phyloP scores from a whole-genome alignment of 2,113 vertebrate genomes.

The Pygoscelis antarcticus region DNA sequence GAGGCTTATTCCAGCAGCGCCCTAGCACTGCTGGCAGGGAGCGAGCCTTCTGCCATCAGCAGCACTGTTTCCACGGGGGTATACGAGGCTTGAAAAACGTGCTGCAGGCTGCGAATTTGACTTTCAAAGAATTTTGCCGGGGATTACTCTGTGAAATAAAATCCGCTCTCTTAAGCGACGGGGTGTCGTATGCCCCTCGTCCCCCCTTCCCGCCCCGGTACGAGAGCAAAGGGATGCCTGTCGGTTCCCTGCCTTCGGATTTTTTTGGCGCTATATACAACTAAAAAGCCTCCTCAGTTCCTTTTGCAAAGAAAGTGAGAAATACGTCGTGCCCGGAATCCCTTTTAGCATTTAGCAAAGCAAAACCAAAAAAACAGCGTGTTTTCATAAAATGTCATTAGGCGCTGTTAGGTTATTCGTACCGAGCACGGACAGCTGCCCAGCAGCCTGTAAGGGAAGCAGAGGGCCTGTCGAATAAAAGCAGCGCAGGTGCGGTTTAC shows the following conservation, averaged over 20 bases:
- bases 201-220: neutral
- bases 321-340: neutral
- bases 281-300: neutral
- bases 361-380: neutral
- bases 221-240: neutral
- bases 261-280: neutral
- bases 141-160: neutral
- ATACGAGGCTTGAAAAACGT: constrained; percentile 4
- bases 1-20: neutral
- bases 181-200: neutral
- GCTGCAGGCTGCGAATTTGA: constrained; percentile 16
- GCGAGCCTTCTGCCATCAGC: constrained; percentile 28
- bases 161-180: neutral
- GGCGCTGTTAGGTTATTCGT: neutral
- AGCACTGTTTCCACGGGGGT: neutral
- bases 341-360: neutral
- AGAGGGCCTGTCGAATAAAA: neutral
- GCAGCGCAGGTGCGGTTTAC: neutral
- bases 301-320: neutral
- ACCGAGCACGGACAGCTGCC: neutral
- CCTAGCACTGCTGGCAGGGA: neutral
- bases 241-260: neutral
- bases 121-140: constrained; percentile 22
- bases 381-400: neutral
- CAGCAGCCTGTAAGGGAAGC: neutral